Evolutionary conservation across 2,113 vertebrate genomes (phyloP).

Genomic region (Narcine bancroftii): DNA sequence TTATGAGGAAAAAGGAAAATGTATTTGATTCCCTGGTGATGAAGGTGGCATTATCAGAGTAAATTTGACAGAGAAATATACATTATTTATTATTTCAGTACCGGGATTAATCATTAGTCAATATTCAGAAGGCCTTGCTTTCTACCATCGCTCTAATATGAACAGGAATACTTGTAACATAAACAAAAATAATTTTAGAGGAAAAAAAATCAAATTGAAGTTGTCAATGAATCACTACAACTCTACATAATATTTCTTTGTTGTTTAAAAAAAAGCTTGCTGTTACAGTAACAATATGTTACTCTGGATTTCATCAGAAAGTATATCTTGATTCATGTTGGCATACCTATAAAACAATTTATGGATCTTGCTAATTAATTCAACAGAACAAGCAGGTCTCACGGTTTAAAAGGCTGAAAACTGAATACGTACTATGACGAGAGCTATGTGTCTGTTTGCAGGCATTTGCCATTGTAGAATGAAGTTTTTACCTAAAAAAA

Average conservation of each 20-base stretch:
- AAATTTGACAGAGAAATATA: too few species aligned
- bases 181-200: neutral
- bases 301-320: neutral
- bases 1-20: too few species aligned
- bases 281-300: neutral
- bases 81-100: neutral
- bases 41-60: too few species aligned
- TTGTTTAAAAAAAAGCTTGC: neutral
- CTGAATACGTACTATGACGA: neutral
- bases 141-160: neutral
- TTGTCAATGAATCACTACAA: neutral
- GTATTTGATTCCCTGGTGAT: too few species aligned
- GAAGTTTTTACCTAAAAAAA: neutral
- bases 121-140: neutral
- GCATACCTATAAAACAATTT: neutral
- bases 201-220: neutral
- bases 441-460: neutral
- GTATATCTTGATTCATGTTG: neutral
- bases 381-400: neutral
- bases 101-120: neutral
- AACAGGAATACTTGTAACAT: neutral
- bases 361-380: neutral
- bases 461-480: neutral
- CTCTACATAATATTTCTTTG: neutral
- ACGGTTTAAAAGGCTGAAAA: neutral